phyloP scores from a whole-genome alignment of 2,888 invertebrate genomes.

The Rotaria macrura region DNA sequence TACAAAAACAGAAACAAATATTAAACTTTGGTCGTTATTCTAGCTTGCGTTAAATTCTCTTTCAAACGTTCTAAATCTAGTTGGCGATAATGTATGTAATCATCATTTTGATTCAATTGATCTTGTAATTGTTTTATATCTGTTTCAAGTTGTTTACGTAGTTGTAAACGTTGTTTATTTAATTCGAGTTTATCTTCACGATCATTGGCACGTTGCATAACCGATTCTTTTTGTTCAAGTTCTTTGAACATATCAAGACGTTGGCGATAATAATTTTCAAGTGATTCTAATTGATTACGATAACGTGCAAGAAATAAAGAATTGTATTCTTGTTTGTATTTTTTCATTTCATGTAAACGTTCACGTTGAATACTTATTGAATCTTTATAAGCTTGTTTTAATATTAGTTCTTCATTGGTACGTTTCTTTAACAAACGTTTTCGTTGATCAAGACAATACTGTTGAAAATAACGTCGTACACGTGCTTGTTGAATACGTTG shows the following conservation, averaged over 20 bases:
- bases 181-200: slow-evolving; percentile 42
- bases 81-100: slow-evolving; percentile 46
- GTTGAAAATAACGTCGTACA: slow-evolving; percentile 46
- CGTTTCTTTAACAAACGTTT: slow-evolving; percentile 46
- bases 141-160: slow-evolving; percentile 46
- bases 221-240: slow-evolving; percentile 41
- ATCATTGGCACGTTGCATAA: slow-evolving; percentile 41
- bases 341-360: slow-evolving; percentile 43
- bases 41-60: slow-evolving; percentile 21
- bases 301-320: slow-evolving; percentile 40
- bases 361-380: slow-evolving; percentile 47
- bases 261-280: slow-evolving; percentile 48
- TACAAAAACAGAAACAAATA: neutral
- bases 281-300: slow-evolving; percentile 44
- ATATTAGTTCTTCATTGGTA: slow-evolving; percentile 48
- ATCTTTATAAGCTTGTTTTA: slow-evolving; percentile 47
- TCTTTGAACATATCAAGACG: slow-evolving; percentile 47
- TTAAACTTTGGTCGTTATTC: slow-evolving; percentile 18
- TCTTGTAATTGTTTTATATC: slow-evolving; percentile 46
- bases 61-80: slow-evolving; percentile 43
- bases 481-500: slow-evolving; percentile 45
- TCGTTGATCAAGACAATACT: slow-evolving; percentile 44
- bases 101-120: slow-evolving; percentile 45
- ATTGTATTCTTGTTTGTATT: slow-evolving; percentile 45
- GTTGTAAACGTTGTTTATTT: slow-evolving; percentile 44